A percentile compares a stretch with the other conserved stretches of the same genome.
Conservation (phyloP, 2,888 invertebrate species). For the Lissocephala sabroskyi region DNA sequence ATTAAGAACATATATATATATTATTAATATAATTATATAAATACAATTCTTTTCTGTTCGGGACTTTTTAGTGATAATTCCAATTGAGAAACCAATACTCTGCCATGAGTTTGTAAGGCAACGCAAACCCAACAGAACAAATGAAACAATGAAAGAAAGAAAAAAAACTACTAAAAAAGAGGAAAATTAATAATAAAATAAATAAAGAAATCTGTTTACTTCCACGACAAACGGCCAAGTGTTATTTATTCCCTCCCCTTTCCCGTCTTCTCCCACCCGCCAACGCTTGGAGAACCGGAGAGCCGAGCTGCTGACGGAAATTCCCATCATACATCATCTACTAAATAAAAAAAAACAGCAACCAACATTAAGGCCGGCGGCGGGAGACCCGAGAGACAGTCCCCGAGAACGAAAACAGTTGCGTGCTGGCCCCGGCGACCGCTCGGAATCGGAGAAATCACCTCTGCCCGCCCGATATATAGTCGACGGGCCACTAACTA, state of each 20-base stretch:
- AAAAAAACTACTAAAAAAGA: slow-evolving; percentile 17
- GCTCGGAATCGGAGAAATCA: too few species aligned
- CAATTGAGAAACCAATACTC: slow-evolving; percentile 42
- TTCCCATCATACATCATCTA: slow-evolving; percentile 55
- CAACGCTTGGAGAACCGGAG: neutral
- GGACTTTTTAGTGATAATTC: slow-evolving; percentile 43
- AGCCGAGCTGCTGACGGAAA: slow-evolving; percentile 40
- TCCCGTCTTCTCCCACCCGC: neutral
- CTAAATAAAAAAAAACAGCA: too few species aligned
- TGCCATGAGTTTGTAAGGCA: slow-evolving; percentile 47
- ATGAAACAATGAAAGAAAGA: slow-evolving; percentile 18
- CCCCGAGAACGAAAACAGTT: too few species aligned
- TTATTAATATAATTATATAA: slow-evolving; percentile 14
- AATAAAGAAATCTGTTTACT: slow-evolving; percentile 63
- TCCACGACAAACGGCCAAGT: slow-evolving; percentile 40
- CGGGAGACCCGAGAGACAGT: too few species aligned
- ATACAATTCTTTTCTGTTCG: slow-evolving; percentile 34
- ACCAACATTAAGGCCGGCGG: too few species aligned
- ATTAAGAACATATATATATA: slow-evolving; percentile 12
- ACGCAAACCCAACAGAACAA: slow-evolving; percentile 14
- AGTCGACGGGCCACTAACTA: too few species aligned
- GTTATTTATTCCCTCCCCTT: slow-evolving; percentile 3
- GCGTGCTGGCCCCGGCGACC: too few species aligned
- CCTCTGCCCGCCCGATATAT: too few species aligned
- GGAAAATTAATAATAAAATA: slow-evolving; percentile 48